A percentile compares a stretch with the other conserved stretches of the same genome.
Evolutionary conservation across 2,113 vertebrate genomes (phyloP).

Genomic region (Silurus meridionalis): DNA sequence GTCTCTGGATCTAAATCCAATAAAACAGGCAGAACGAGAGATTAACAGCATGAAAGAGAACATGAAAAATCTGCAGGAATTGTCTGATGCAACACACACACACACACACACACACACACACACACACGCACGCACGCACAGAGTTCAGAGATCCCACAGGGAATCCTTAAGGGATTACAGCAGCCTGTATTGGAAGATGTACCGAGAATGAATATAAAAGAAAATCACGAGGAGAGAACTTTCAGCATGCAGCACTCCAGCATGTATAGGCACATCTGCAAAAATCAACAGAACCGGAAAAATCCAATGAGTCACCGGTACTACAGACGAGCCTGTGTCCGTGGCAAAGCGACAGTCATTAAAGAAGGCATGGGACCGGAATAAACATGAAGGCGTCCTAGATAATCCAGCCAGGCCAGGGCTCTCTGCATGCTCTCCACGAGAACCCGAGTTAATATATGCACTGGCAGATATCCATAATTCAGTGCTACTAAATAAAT

Average conservation of each 20-base stretch:
- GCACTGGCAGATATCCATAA: background rate
- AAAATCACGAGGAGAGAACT: background rate
- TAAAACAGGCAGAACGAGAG: too few relatives aligned
- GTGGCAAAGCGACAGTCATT: background rate
- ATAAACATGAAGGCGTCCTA: constrained; percentile 1
- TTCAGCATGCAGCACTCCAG: background rate
- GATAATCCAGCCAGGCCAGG: background rate
- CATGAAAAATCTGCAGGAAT: too few relatives aligned
- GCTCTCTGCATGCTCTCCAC: background rate
- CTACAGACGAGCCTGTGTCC: background rate
- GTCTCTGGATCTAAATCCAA: too few relatives aligned
- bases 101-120: background rate
- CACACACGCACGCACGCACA: background rate
- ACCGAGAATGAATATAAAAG: background rate
- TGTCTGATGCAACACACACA: background rate
- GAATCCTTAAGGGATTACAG: constrained; percentile 15
- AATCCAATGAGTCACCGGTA: background rate
- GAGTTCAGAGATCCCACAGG: background rate
- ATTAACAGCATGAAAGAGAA: too few relatives aligned
- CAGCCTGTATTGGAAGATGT: background rate
- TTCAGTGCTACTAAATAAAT: constrained; percentile 26
- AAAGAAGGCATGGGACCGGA: background rate
- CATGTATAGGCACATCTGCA: constrained; percentile 15
- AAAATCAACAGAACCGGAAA: constrained; percentile 35
- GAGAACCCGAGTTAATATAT: background rate